A percentile compares a stretch with the other conserved stretches of the same genome.
These are phyloP conservation scores for Lepidonotus clava DNA, from an alignment of 2,888 invertebrate species.

Conservation along the genomic window DNA sequence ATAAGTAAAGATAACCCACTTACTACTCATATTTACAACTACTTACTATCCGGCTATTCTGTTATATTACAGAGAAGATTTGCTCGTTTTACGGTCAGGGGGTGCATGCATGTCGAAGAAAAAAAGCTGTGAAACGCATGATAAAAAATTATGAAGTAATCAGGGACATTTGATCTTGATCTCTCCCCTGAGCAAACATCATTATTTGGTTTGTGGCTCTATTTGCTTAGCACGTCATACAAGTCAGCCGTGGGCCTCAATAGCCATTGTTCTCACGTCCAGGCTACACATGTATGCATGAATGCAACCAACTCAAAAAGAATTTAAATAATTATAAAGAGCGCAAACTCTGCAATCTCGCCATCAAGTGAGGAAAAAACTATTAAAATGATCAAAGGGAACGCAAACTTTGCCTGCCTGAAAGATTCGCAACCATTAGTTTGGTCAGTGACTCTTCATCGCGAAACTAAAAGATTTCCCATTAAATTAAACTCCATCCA, in stretches of 20 bases:
- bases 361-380: background rate
- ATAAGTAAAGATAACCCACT: too few relatives aligned
- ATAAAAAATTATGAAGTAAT: background rate
- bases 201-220: background rate
- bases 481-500: background rate
- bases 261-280: background rate
- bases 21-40: too few relatives aligned
- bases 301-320: background rate
- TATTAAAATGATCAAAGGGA: background rate
- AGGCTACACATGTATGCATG: background rate
- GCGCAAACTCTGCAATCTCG: background rate
- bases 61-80: too few relatives aligned
- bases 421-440: background rate
- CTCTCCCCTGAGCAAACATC: background rate
- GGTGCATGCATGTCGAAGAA: background rate
- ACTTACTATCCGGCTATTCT: too few relatives aligned
- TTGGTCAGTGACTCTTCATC: background rate
- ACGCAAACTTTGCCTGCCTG: background rate
- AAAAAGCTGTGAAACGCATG: too few relatives aligned
- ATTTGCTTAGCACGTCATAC: constrained; percentile 6
- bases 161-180: constrained; percentile 31
- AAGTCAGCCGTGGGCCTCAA: background rate
- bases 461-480: background rate
- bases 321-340: background rate
- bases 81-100: too few relatives aligned